Conservation (phyloP, 2,113 vertebrate species). For the Bucco capensis region DNA sequence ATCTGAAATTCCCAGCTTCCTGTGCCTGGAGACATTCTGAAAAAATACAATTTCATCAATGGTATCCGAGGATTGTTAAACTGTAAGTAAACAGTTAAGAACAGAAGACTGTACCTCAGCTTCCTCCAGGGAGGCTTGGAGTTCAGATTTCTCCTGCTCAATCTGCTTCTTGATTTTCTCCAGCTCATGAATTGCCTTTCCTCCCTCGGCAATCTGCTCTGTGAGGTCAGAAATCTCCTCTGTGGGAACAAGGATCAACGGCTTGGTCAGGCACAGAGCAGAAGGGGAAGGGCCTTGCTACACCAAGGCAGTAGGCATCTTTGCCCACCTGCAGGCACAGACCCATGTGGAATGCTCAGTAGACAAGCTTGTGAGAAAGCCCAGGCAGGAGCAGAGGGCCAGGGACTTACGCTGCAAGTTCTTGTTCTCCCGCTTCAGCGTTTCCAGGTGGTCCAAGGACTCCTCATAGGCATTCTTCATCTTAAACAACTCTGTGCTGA, state of each 20-base stretch:
- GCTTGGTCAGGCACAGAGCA: not conserved
- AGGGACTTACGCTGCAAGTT: conserved; percentile 76
- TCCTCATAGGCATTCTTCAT: conserved; percentile 81
- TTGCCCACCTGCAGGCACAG: not conserved
- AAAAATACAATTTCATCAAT: not conserved
- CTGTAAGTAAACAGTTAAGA: not conserved
- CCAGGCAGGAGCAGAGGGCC: not conserved
- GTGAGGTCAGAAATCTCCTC: conserved; percentile 86
- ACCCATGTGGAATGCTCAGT: not conserved
- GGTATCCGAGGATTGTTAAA: not conserved
- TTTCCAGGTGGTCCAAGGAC: conserved; percentile 79
- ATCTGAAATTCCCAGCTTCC: not conserved
- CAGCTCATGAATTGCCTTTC: conserved; percentile 80
- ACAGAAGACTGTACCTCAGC: not conserved
- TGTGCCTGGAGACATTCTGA: not conserved
- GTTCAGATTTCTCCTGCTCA: not conserved
- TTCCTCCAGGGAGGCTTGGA: not conserved
- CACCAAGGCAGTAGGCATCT: not conserved
- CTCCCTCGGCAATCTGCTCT: conserved; percentile 80
- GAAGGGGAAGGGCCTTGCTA: not conserved
- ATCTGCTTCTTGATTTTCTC: not conserved
- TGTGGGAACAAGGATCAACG: not conserved
- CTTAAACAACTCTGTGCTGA: conserved; percentile 81
- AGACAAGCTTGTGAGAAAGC: not conserved
- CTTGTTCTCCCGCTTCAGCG: conserved; percentile 79